Evolutionary conservation across 2,797 vertebrate genomes (phyloP), one percentile per base, ranked within the genome.

Genomic region (Catharus ustulatus): DNA sequence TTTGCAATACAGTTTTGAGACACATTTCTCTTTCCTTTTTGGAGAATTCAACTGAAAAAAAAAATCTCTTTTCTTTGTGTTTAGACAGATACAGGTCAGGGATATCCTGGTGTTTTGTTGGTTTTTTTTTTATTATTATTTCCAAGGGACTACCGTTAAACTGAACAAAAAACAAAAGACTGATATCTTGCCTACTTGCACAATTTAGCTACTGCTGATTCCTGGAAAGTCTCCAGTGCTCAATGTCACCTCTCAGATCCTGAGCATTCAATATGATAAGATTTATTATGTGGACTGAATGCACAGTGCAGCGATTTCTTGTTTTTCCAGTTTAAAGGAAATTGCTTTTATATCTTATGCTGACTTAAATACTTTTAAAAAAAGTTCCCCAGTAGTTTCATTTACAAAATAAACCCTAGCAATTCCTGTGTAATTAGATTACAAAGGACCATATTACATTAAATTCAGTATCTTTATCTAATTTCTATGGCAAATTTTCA

Each of bases 301-400:
- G 57, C 74, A 73, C 20, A 90, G 36, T 58, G 26, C 71, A 48
- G 19, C 0, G 0, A 89, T 80, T 93, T 84, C 79, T 94, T 94
- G 54, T 57, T 90, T 90, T 94, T 64, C 67, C 40, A 66, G 42
- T 63, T 89, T 63, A 84, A 87, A 94, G 80, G 83, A 96, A 94
- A 94, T 73, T 48, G 48, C 45, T 91, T 93, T 88, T 79, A 20
- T 75, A 78, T 79, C 52, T 94, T 71, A 92, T 5, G 36, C 48
- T 67, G 75, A 83, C 32, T 85, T 66, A 49, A 90, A 83, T 48
- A 34, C 14, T 18, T 45, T 52, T 52, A 27, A 30, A 21, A 6
- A 6, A 42, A 77, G 13, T 45, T 22, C 24, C 22, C 42, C 38
- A 51, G 15, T 57, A 58, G 83, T 51, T 93, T 34, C 10, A 77